Base-by-base conservation (phyloP, 2,113 vertebrate genomes). In the Phylloscopus trochiloides region DNA sequence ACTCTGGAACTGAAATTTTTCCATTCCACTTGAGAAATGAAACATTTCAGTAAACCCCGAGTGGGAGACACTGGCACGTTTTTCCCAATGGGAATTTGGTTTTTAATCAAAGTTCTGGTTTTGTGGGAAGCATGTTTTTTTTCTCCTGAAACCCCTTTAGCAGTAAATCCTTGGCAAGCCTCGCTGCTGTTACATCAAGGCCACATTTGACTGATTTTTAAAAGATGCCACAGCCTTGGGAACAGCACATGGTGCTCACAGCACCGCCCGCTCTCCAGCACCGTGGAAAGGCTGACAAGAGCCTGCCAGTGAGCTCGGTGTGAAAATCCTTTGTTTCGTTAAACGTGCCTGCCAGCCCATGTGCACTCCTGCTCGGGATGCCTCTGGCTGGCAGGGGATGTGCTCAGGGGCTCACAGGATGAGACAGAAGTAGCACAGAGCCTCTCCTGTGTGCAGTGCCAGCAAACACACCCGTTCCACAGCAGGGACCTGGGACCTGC, bases 171-270 rank as follows among this genome's bases (percentile, higher is more conserved):
- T 89, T 93, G 86, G 76, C 19, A 7, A 75, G 83, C 20, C 25
- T 62, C 0, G 0, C 36, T 90, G 66, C 61, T 94, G 68, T 79
- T 79, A 9, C 13, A 91, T 89, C 79, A 94, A 84, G 76, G 76
- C 88, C 89, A 89, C 7, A 15, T 86, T 43, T 85, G 81, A 75
- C n/a, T 75, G 81, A 75, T 85, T 95, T 88, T 88, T 81, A 52
- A 78, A 81, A 74, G 84, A 61, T 40, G 71, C 70, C 81, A 34
- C 87, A 92, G 80, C 66, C 80, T 24, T 73, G 77, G 62, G 70
- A 96, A 54, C 6, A 10, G 8, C 76, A 50, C 89, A 54, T 32
- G 77, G 66, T 26, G 62, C 45, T 81, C 36, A 3, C 62, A 57
- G 76, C 77, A 81, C 36, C 76, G 43, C 8, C 24, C 8, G 2